Evolutionary conservation across 2,113 vertebrate species (phyloP).

Genomic region (Coturnix japonica): DNA sequence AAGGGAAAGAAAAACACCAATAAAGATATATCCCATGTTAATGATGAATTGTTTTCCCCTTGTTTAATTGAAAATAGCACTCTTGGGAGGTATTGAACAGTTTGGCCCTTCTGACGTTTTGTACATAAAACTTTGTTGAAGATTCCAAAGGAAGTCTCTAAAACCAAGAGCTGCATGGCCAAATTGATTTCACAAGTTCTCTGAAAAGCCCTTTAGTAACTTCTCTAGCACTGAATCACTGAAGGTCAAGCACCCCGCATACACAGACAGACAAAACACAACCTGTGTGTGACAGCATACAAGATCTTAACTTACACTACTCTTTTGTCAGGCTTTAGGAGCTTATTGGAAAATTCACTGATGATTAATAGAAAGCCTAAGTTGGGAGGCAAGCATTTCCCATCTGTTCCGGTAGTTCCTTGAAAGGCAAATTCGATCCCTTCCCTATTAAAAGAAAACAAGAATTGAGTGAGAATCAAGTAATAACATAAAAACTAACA

Average conservation of each 20-base stretch:
- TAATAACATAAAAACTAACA: background rate
- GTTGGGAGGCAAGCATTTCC: constrained; percentile 76
- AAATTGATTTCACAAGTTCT: background rate
- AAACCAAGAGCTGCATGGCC: background rate
- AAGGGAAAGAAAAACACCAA: too few relatives aligned
- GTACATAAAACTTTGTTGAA: too few relatives aligned
- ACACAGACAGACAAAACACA: background rate
- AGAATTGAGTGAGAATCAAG: background rate
- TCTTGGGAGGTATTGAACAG: too few relatives aligned
- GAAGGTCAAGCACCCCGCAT: background rate
- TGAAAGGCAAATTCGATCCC: constrained; percentile 91
- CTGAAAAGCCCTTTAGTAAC: background rate
- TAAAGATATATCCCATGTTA: too few relatives aligned
- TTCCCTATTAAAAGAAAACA: constrained; percentile 73
- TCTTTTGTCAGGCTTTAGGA: constrained; percentile 91
- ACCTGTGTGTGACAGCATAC: background rate
- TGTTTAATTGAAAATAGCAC: too few relatives aligned
- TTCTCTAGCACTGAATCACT: background rate
- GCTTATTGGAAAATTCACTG: constrained; percentile 90
- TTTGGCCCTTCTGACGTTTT: too few relatives aligned
- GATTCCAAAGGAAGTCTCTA: too few relatives aligned
- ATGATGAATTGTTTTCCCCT: too few relatives aligned
- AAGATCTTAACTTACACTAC: constrained; percentile 83
- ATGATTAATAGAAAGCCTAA: constrained; percentile 88
- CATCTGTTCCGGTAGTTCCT: constrained; percentile 76